Conservation (phyloP, 2,888 invertebrate genomes). For the Nephrotoma appendiculata region DNA sequence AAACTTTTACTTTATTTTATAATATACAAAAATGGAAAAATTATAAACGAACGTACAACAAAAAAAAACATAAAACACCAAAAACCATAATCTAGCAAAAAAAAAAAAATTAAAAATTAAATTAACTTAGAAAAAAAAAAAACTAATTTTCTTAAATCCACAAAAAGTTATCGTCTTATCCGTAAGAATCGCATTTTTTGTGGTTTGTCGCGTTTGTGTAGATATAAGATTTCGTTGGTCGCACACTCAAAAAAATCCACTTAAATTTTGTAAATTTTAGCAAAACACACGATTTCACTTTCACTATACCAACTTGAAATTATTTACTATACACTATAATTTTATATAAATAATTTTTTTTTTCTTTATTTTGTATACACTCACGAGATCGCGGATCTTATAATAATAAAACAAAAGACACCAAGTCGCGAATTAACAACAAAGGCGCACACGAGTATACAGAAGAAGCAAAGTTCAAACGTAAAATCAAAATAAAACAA, state of each 20-base stretch:
- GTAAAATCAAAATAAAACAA: background rate
- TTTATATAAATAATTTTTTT: too few relatives aligned
- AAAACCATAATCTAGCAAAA: background rate
- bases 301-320: background rate
- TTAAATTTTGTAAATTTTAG: background rate
- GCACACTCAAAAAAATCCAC: background rate
- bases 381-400: background rate
- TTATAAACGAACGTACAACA: background rate
- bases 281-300: background rate
- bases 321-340: background rate
- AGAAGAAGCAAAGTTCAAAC: background rate
- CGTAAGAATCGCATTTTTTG: background rate
- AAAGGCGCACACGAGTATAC: background rate
- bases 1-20: background rate
- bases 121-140: background rate
- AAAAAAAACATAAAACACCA: background rate
- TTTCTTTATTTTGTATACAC: background rate
- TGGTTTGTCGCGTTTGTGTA: background rate
- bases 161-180: background rate
- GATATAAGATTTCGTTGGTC: background rate
- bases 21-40: background rate
- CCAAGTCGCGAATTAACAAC: background rate
- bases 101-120: background rate
- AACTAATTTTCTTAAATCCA: background rate
- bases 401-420: background rate